phyloP scores from a whole-genome alignment of 53 echinoderm and acorn worm genomes.

The Temnopleurus reevesii region DNA sequence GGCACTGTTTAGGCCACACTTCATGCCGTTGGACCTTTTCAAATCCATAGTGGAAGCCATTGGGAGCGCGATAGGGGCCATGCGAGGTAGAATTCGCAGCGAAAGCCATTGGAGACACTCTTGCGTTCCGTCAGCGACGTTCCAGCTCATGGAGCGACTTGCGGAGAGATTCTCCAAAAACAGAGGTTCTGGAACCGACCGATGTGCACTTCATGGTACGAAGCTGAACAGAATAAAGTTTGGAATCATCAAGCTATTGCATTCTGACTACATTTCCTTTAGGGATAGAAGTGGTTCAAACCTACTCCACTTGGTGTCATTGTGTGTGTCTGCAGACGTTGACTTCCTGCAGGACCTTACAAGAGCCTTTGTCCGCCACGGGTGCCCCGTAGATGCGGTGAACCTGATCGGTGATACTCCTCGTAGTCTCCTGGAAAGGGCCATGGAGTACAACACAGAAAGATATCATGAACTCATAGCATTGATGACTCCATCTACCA shows the following conservation, averaged over 20 bases:
- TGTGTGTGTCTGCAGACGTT: background rate
- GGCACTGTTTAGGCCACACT: no score
- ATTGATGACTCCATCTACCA: background rate
- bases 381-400: background rate
- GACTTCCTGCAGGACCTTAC: background rate
- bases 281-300: background rate
- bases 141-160: no score
- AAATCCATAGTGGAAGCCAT: no score
- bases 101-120: no score
- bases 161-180: background rate
- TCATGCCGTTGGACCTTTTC: no score
- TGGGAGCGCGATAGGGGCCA: no score
- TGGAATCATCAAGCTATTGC: background rate
- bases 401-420: background rate
- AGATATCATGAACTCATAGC: background rate
- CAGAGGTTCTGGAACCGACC: no score
- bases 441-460: background rate
- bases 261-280: background rate
- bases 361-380: background rate
- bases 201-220: no score
- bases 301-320: background rate
- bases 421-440: background rate
- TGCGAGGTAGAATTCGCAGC: no score
- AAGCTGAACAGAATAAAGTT: slow-evolving; percentile 12
- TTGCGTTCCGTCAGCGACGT: no score